A percentile compares a stretch with the other conserved stretches of the same genome.
Conservation (phyloP, 2,113 vertebrate genomes). For the Leptobrachium leishanense region DNA sequence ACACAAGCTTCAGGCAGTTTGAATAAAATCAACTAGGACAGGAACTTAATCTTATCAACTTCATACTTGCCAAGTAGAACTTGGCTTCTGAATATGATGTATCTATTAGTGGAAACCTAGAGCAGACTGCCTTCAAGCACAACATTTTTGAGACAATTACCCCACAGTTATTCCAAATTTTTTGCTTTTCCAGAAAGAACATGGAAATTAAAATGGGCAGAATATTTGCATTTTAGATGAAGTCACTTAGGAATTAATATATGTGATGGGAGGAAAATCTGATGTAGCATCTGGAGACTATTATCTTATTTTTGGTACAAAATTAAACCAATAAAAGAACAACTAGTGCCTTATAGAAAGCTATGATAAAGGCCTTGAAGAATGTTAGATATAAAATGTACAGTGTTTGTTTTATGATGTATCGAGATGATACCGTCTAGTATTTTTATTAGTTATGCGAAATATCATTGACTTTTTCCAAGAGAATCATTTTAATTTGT, state of each 20-base stretch:
- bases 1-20: constrained; percentile 24
- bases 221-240: constrained; percentile 18
- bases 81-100: constrained; percentile 27
- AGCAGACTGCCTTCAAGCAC: constrained; percentile 3
- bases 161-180: not conserved
- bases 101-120: not conserved
- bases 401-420: too few relatives aligned
- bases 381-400: too few relatives aligned
- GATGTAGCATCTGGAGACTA: not conserved
- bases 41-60: constrained; percentile 30
- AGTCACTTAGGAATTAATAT: not conserved
- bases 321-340: too few relatives aligned
- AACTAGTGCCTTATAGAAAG: too few relatives aligned
- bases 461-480: too few relatives aligned
- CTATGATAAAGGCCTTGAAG: too few relatives aligned
- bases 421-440: too few relatives aligned
- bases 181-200: not conserved
- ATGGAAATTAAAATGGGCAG: not conserved
- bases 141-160: constrained; percentile 4
- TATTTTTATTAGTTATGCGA: too few relatives aligned
- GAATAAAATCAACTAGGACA: constrained; percentile 32
- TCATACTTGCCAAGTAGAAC: constrained; percentile 22
- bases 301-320: not conserved
- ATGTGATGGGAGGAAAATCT: not conserved
- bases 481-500: too few relatives aligned